Evolutionary conservation across 2,888 invertebrate species (phyloP).

Genomic region (Pinctada fucata): DNA sequence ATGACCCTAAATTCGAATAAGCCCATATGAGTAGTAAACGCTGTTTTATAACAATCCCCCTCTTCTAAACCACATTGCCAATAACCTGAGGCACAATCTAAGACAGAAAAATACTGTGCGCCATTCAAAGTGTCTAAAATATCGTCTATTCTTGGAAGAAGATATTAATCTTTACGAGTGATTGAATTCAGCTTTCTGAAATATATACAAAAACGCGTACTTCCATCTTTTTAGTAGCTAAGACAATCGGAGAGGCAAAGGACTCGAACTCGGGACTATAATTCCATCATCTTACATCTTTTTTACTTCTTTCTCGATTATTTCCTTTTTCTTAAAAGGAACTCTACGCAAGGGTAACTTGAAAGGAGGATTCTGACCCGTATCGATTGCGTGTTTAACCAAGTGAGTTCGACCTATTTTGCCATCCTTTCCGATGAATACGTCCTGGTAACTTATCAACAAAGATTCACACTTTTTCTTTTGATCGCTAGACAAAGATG

Average conservation of each 20-base stretch:
- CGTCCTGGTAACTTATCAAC: too few relatives aligned
- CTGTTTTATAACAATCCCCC: constrained; percentile 42
- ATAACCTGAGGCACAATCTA: constrained; percentile 53
- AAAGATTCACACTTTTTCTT: too few relatives aligned
- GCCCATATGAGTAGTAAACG: constrained; percentile 39
- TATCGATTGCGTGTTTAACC: too few relatives aligned
- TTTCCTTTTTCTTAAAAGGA: too few relatives aligned
- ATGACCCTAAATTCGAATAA: constrained; percentile 39
- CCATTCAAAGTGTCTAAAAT: constrained; percentile 44
- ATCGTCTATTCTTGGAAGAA: constrained; percentile 30
- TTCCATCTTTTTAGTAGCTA: constrained; percentile 29
- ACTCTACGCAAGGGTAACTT: too few relatives aligned
- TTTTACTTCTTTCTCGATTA: neutral
- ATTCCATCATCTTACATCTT: constrained; percentile 19
- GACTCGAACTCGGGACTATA: neutral
- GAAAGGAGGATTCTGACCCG: too few relatives aligned
- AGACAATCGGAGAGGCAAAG: constrained; percentile 23
- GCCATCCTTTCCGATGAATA: too few relatives aligned
- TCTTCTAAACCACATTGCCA: constrained; percentile 46
- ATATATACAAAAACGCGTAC: constrained; percentile 38
- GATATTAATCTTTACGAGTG: constrained; percentile 36
- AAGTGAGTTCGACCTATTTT: too few relatives aligned
- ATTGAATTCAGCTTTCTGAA: constrained; percentile 24
- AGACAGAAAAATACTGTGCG: constrained; percentile 40
- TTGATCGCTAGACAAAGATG: too few relatives aligned